Conservation (phyloP, 1,140 invertebrate genomes). For the Orussus abietinus region DNA sequence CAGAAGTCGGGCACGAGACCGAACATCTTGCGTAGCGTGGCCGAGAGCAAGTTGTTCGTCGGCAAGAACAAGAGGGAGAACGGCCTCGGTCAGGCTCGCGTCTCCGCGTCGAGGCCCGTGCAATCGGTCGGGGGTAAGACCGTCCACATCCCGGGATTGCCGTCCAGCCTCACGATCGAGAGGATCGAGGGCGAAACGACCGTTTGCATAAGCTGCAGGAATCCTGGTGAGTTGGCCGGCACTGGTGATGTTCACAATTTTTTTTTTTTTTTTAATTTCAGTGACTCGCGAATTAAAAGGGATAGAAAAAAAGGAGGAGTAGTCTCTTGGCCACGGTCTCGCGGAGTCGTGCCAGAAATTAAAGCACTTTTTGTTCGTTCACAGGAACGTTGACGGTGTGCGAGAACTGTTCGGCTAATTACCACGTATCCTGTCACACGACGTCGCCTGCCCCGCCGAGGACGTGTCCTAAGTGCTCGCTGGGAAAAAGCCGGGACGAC, state of each 20-base stretch:
- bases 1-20: conserved; percentile 30
- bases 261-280: conserved; percentile 21
- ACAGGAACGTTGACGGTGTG: conserved; percentile 50
- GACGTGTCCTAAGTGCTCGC: conserved; percentile 40
- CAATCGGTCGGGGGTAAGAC: conserved; percentile 41
- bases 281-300: too few species aligned
- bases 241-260: too few species aligned
- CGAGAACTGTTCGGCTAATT: conserved; percentile 51
- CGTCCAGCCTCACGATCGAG: conserved; percentile 40
- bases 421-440: conserved; percentile 54
- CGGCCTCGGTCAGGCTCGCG: conserved; percentile 29
- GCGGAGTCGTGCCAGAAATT: too few species aligned
- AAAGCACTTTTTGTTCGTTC: conserved; percentile 12
- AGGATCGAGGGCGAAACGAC: conserved; percentile 44
- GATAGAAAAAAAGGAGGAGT: too few species aligned
- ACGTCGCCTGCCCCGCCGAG: conserved; percentile 32
- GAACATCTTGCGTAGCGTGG: conserved; percentile 35
- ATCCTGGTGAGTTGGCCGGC: conserved; percentile 48
- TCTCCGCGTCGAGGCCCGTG: conserved; percentile 36
- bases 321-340: too few species aligned
- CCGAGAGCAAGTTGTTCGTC: conserved; percentile 28
- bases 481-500: conserved; percentile 9
- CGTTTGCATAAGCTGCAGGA: conserved; percentile 49
- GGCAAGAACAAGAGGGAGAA: conserved; percentile 30
- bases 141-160: conserved; percentile 43